Percentiles rank a stretch among this genome's conserved stretches.
These are phyloP conservation scores for Lichenostomus cassidix DNA, from an alignment of 2,113 vertebrate genomes.

Conservation along the genomic window DNA sequence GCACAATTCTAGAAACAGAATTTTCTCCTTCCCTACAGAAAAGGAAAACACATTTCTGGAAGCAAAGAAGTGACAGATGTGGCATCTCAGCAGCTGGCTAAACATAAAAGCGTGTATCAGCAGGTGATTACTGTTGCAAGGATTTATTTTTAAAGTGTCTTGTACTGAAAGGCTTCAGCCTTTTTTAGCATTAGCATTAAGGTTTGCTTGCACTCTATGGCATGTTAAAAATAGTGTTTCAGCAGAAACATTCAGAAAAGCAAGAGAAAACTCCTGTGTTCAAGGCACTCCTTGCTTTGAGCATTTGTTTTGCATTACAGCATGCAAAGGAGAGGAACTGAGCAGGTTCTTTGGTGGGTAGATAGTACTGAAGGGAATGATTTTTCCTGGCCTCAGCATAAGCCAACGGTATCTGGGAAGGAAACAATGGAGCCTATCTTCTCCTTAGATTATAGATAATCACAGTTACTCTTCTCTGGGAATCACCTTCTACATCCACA, in stretches of 20 bases:
- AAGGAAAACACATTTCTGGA: conserved; percentile 34
- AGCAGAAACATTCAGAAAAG: neutral
- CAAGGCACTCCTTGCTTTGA: neutral
- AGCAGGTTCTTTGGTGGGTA: neutral
- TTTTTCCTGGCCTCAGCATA: neutral
- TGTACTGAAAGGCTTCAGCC: neutral
- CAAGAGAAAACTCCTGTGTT: neutral
- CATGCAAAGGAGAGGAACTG: neutral
- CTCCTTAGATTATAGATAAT: neutral
- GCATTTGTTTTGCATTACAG: conserved; percentile 36
- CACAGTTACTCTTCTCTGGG: neutral
- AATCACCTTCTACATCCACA: neutral
- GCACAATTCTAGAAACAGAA: neutral
- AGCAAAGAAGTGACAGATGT: conserved; percentile 55
- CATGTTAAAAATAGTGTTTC: conserved; percentile 25
- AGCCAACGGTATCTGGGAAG: neutral
- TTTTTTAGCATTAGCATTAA: neutral
- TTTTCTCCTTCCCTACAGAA: conserved; percentile 41
- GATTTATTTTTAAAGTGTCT: conserved; percentile 47
- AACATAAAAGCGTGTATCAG: conserved; percentile 25
- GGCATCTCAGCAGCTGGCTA: conserved; percentile 52
- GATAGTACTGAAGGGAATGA: neutral
- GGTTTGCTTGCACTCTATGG: neutral
- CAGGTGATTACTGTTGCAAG: conserved; percentile 25
- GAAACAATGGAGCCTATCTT: conserved; percentile 15